phyloP scores from a whole-genome alignment of 2,888 invertebrate genomes.

The Venusia cambrica region DNA sequence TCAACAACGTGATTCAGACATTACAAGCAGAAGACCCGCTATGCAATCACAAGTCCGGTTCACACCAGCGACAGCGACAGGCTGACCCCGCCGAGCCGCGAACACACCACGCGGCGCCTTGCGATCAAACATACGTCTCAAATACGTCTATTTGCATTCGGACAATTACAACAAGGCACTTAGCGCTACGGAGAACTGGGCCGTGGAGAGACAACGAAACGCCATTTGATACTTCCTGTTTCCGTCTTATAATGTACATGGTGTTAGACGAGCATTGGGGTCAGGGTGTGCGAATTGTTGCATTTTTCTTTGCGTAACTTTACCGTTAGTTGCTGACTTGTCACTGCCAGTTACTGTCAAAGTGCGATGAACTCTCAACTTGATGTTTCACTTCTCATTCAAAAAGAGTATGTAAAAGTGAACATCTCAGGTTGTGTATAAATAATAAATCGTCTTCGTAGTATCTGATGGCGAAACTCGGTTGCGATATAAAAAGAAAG shows the following conservation, averaged over 20 bases:
- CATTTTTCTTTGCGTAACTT: slow-evolving; percentile 21
- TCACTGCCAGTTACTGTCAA: no score
- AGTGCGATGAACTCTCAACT: no score
- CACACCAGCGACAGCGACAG: slow-evolving; percentile 42
- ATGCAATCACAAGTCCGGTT: slow-evolving; percentile 46
- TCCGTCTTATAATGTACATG: slow-evolving; percentile 54
- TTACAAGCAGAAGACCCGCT: slow-evolving; percentile 49
- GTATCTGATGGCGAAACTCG: no score
- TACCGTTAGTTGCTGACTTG: slow-evolving; percentile 6
- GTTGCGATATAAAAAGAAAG: no score
- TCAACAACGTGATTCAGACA: slow-evolving; percentile 36
- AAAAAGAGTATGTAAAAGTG: no score
- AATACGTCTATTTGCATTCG: slow-evolving; percentile 64
- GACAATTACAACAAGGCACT: slow-evolving; percentile 76
- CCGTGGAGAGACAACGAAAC: slow-evolving; percentile 73
- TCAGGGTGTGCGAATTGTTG: slow-evolving; percentile 49
- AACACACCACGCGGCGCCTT: slow-evolving; percentile 38
- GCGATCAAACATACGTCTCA: slow-evolving; percentile 46
- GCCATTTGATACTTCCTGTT: slow-evolving; percentile 79
- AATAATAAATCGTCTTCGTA: no score
- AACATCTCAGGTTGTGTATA: no score
- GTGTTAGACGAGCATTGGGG: slow-evolving; percentile 39
- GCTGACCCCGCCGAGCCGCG: slow-evolving; percentile 36
- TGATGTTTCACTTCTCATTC: no score
- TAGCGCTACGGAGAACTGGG: slow-evolving; percentile 70